phyloP scores from a whole-genome alignment of 2,888 invertebrate genomes.

The Cantharis lateralis region DNA sequence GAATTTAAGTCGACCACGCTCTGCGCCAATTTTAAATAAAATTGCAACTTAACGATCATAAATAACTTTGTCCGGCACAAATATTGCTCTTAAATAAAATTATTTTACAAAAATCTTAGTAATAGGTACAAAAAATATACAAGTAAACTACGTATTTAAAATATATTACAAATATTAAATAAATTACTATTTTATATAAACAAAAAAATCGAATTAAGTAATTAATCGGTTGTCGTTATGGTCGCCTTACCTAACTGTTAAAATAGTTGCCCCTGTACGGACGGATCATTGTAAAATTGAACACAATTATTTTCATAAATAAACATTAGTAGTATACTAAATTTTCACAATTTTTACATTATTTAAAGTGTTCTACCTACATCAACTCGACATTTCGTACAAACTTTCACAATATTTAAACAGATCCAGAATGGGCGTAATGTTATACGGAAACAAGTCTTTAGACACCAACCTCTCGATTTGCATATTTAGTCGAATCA shows the following conservation, averaged over 20 bases:
- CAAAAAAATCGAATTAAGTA: not conserved
- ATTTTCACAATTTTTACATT: not conserved
- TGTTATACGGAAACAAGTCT: slow-evolving; percentile 87
- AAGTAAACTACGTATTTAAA: not conserved
- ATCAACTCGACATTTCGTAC: slow-evolving; percentile 66
- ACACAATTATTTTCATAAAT: not conserved
- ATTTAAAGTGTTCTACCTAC: not conserved
- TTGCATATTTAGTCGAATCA: slow-evolving; percentile 77
- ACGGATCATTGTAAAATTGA: not conserved
- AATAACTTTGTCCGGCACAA: not conserved
- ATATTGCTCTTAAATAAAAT: not conserved
- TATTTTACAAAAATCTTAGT: not conserved
- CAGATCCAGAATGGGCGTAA: slow-evolving; percentile 82
- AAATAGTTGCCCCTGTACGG: not conserved
- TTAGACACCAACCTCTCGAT: slow-evolving; percentile 82
- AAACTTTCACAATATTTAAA: slow-evolving; percentile 83
- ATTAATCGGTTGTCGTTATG: not conserved
- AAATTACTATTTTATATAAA: not conserved
- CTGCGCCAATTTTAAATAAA: not conserved
- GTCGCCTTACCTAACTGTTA: not conserved
- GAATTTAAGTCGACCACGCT: not conserved
- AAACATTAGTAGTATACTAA: not conserved
- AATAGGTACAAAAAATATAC: not conserved
- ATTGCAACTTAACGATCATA: not conserved
- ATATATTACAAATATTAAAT: not conserved